These are phyloP conservation scores for Microctonus hyperodae DNA, from an alignment of 2,888 invertebrate genomes.

Conservation along the genomic window DNA sequence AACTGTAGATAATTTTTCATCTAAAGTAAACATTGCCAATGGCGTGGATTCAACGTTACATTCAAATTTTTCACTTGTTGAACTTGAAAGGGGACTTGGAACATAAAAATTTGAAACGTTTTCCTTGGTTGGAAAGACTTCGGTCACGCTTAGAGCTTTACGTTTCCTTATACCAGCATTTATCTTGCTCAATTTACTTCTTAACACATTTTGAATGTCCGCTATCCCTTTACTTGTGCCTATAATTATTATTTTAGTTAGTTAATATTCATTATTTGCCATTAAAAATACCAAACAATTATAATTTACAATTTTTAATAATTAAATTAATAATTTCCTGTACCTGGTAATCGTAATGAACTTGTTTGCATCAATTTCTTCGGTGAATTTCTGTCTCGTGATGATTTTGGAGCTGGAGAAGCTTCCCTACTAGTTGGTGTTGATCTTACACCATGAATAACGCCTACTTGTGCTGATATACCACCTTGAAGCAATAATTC, in stretches of 20 bases:
- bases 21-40: conserved; percentile 62
- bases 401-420: conserved; percentile 56
- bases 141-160: conserved; percentile 74
- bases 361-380: conserved; percentile 59
- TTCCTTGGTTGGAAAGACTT: conserved; percentile 66
- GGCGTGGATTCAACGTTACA: conserved; percentile 61
- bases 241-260: conserved; percentile 28
- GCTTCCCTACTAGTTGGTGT: conserved; percentile 59
- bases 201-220: conserved; percentile 68
- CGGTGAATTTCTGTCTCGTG: conserved; percentile 53
- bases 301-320: too few relatives aligned
- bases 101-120: conserved; percentile 70
- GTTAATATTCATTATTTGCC: neutral
- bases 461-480: conserved; percentile 39
- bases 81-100: conserved; percentile 67
- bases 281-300: neutral
- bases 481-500: conserved; percentile 64
- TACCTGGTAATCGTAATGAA: conserved; percentile 64
- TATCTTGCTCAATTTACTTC: conserved; percentile 74
- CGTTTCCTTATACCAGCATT: conserved; percentile 74
- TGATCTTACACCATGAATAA: conserved; percentile 54
- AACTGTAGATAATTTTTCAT: conserved; percentile 59
- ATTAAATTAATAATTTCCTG: too few relatives aligned
- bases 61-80: conserved; percentile 50
- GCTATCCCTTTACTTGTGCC: conserved; percentile 68